Percentiles rank a stretch among this genome's conserved stretches.
Evolutionary conservation across 92 coral and sea anemone genomes (phyloP).

Genomic region (Nematostella vectensis): DNA sequence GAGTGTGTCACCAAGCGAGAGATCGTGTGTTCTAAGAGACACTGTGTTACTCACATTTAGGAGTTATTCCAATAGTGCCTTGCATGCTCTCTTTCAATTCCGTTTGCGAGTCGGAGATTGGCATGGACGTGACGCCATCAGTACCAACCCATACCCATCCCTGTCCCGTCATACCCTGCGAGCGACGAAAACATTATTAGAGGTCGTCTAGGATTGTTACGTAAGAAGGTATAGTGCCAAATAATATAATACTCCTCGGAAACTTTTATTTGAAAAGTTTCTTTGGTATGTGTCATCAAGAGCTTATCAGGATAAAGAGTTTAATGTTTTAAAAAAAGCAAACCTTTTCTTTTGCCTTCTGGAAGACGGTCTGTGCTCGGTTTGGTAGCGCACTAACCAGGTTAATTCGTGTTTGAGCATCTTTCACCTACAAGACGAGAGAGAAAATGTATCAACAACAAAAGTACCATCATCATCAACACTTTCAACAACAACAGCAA

Average conservation of each 20-base stretch:
- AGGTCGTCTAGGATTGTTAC: neutral
- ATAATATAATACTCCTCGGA: no score
- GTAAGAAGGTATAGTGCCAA: no score
- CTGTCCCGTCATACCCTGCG: constrained; percentile 96
- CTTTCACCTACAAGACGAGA: constrained; percentile 56
- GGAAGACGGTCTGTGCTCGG: constrained; percentile 64
- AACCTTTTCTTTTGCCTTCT: constrained; percentile 69
- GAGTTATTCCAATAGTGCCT: constrained; percentile 79
- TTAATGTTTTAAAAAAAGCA: no score
- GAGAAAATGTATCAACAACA: no score
- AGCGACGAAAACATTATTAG: neutral
- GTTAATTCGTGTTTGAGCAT: constrained; percentile 84
- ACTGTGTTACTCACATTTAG: constrained; percentile 57
- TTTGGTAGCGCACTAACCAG: constrained; percentile 67
- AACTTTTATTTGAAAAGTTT: no score
- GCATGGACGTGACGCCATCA: constrained; percentile 74
- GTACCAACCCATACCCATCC: constrained; percentile 99
- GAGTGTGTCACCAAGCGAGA: no score
- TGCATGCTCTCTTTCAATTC: constrained; percentile 70
- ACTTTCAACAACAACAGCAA: no score
- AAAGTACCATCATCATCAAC: no score
- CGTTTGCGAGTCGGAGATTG: constrained; percentile 39
- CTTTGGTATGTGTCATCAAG: no score
- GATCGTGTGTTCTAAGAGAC: no score
- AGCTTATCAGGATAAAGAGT: no score